These are phyloP conservation scores for Coptodon bakossiorum DNA, from an alignment of 2,113 vertebrate species.

Conservation along the genomic window DNA sequence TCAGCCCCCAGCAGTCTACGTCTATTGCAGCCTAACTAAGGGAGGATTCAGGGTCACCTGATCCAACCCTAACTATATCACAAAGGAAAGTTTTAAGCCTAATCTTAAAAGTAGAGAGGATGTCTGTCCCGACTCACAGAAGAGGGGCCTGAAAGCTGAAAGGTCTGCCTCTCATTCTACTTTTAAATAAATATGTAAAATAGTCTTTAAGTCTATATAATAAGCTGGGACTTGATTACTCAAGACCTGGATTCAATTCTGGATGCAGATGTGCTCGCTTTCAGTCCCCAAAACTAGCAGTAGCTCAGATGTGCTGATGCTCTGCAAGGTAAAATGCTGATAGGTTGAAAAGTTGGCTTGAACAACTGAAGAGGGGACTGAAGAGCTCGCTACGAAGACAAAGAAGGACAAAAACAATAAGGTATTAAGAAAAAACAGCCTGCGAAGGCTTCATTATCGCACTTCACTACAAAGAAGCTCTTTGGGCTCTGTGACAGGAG, in stretches of 20 bases:
- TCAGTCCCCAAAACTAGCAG: background rate
- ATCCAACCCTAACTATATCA: too few species aligned
- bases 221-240: too few species aligned
- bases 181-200: too few species aligned
- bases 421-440: background rate
- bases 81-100: too few species aligned
- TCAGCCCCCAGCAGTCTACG: background rate
- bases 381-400: fast-evolving
- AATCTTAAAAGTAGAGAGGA: too few species aligned
- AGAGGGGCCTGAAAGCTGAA: too few species aligned
- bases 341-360: background rate
- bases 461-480: background rate
- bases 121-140: too few species aligned
- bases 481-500: background rate
- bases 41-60: too few species aligned
- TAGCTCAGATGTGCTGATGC: background rate
- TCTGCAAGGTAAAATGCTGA: background rate
- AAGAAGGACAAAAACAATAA: background rate
- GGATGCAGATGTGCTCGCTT: background rate
- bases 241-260: too few species aligned
- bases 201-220: too few species aligned
- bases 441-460: background rate
- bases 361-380: background rate
- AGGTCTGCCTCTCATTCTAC: too few species aligned
- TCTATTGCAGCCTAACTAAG: too few species aligned